A percentile compares a stretch with the other conserved stretches of the same genome.
Conservation (phyloP, 92 coral and sea anemone genomes). For the Muricea muricata region DNA sequence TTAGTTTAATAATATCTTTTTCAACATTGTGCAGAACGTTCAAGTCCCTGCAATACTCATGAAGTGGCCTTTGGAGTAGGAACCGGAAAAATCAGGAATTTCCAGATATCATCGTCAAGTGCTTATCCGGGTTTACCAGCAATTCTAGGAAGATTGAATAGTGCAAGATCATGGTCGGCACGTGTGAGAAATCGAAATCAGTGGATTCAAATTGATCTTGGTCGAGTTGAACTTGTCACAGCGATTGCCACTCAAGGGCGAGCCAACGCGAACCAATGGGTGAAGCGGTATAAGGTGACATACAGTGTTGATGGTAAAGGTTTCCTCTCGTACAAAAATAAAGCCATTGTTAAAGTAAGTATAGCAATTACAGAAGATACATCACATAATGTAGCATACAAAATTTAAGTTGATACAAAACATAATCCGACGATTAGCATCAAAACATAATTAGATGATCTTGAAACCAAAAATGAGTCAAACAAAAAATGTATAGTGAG, state of each 20-base stretch:
- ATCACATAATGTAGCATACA: neutral
- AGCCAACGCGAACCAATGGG: slow-evolving; percentile 87
- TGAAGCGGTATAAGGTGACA: slow-evolving; percentile 74
- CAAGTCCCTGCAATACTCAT: slow-evolving; percentile 38
- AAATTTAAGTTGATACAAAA: no score
- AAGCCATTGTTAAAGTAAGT: slow-evolving; percentile 72
- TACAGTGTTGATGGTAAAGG: slow-evolving; percentile 57
- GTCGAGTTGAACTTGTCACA: slow-evolving; percentile 66
- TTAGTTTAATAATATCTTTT: no score
- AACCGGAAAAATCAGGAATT: slow-evolving; percentile 76
- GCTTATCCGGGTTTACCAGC: slow-evolving; percentile 68
- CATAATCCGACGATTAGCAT: no score
- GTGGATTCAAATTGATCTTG: slow-evolving; percentile 79
- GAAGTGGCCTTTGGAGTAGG: slow-evolving; percentile 80
- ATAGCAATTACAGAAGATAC: no score
- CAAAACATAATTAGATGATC: no score
- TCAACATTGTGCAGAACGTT: neutral
- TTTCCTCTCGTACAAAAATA: slow-evolving; percentile 75
- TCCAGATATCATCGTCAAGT: slow-evolving; percentile 71
- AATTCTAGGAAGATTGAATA: slow-evolving; percentile 76
- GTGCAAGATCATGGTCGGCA: slow-evolving; percentile 81
- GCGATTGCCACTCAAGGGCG: slow-evolving; percentile 91
- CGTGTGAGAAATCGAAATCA: slow-evolving; percentile 73
- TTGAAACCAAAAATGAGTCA: no score
- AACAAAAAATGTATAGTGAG: no score